Evolutionary conservation across 2,113 vertebrate genomes (phyloP), one percentile per base, ranked within the genome.

Genomic region (Ochotona curzoniae): DNA sequence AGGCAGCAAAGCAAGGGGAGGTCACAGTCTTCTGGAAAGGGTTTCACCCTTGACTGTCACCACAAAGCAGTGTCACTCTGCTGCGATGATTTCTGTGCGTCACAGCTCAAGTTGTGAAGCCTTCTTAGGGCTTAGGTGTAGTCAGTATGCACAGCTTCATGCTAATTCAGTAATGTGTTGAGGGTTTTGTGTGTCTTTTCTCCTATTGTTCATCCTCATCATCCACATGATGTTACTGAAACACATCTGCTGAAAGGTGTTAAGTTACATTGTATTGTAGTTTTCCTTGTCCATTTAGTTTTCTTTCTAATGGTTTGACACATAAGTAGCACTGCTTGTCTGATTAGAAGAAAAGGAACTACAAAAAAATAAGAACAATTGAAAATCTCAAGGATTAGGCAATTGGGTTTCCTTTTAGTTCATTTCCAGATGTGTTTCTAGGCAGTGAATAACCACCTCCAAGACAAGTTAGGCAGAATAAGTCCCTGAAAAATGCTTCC

Each of bases 361-460:
- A 35, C 6, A 84, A 73, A 76, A 49, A 21, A 66, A 73, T 71
- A 47, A 66, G 28, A 57, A 13, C 3, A 8, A 57, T 80, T 95
- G 26, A 63, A 26, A 44, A 44, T 44, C 6, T 44, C 66, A 83
- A 93, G 66, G 67, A 69, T 83, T 85, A n/a, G 20, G 32, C 87
- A 78, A 90, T 86, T 70, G 69, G 20, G 9, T 54, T 93, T 90
- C 74, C 49, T 81, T 92, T 79, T 92, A 83, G 74, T 90, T 44
- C 38, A 12, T 91, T 91, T 70, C 85, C 90, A 85, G 78, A 74
- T 83, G 73, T 92, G 74, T 66, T 89, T 89, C 47, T 92, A 7
- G 61, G 88, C 83, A 64, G 57, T 38, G 30, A 92, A 78, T 38
- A 54, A 69, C 57, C 61, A 90, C 73, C 67, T 87, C 44, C 51